Base-by-base conservation (phyloP, 1,140 invertebrate genomes). In the Panagrolaimus sp. region DNA sequence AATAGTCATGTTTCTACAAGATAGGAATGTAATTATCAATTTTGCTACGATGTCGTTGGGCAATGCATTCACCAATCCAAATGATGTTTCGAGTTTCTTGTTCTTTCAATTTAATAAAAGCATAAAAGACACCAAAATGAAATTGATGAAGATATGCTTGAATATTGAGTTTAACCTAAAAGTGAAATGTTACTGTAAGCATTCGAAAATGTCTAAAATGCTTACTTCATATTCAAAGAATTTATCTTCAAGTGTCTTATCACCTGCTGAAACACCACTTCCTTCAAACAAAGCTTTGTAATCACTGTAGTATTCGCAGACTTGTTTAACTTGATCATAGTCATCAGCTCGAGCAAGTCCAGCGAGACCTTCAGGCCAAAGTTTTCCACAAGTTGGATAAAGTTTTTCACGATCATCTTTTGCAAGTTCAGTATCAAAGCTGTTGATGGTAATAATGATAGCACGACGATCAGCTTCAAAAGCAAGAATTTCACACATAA, bases 21-120 rank as follows among this genome's bases (percentile, higher is more conserved):
- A 99, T 98, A 72, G 94, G 94, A 87, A 99, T 99, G 87, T 99
- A 99, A 86, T 98, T 98, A 86, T 99, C 96, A 84, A 99, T 99
- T 85, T 98, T 98, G 75, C 95, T 91, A 74, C 95, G 88, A 86
- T 99, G 96, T 83, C 96, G 92, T 85, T 99, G 96, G 45, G 96
- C 93, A 12, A 99, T 94, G 86, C 96, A 99, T 85, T 99, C 96
- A 32, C 95, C 90, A 80, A 99, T 99, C 96, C 96, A 99, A 1
- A 99, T 94, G 84, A 99, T 96, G 84, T 99, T 99, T 71, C 96
- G 89, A 84, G 93, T 96, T 85, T 99, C 96, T 84, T 99, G 96
- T 86, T 99, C 96, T 86, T 99, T 99, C 69, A 99, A 87, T 84
- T 98, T 98, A 68, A 99, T 88, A 84, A 96, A 98, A 17, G 96